Evolutionary conservation across 2,113 vertebrate genomes (phyloP), one percentile per base, ranked within the genome.

Genomic region (Myiozetetes cayanensis): DNA sequence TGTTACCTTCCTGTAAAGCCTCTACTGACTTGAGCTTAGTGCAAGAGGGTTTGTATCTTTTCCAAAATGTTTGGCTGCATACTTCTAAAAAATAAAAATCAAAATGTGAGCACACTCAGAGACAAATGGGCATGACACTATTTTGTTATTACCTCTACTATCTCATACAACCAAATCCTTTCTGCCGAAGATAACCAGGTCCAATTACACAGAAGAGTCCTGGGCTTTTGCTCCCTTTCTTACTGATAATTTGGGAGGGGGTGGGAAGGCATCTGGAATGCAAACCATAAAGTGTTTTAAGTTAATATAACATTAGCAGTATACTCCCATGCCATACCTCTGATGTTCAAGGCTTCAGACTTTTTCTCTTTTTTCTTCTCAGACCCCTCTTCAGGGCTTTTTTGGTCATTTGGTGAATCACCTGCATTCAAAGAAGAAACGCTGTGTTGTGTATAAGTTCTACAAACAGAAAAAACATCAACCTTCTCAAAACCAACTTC

Each of bases 341-440:
- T 97, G 93, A 99, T 99, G 74, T 99, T 99, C 84, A 99, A 96
- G 10, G 98, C 98, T 89, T 97, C 97, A 0, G 98, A 98, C 39
- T 98, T 98, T 6, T 94, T 98, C 79, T 97, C 96, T 85, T 95
- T 98, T 74, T 86, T 97, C 92, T 91, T 95, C 65, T 27, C 35
- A 25, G 6, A 56, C 66, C 97, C 97, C 52, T 95, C 96, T 33
- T 96, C 93, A 28, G 94, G 94, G 39, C 92, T 89, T 58, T 93
- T 97, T 94, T 87, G 94, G 71, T 85, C 86, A 37, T 96, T 97
- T 80, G 97, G 76, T 62, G 97, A 83, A 70, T 97, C 98, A 98
- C 98, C 98, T 98, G 98, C 97, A 98, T 98, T 98, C 97, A 98
- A 98, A 99, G 97, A 98, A 98, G 98, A 98, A 97, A 98, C 96